phyloP scores from a whole-genome alignment of 2,888 invertebrate species.

The Anthoptus insignis region DNA sequence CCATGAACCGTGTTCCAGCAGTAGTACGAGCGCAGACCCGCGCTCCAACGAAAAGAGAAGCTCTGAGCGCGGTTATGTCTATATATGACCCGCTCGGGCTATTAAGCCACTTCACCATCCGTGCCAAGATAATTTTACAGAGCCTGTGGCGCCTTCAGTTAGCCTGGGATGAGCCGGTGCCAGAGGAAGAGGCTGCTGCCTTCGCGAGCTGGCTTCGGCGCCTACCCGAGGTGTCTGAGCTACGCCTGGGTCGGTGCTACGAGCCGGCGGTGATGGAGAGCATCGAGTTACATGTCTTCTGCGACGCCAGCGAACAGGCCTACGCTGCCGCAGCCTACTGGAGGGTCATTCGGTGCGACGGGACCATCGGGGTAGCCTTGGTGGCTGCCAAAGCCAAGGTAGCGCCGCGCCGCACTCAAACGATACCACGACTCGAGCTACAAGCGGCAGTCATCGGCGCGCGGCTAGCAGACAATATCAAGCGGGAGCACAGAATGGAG shows the following conservation, averaged over 20 bases:
- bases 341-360: conserved; percentile 33
- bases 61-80: conserved; percentile 7
- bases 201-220: conserved; percentile 52
- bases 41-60: conserved; percentile 23
- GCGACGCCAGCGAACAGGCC: conserved; percentile 50
- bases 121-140: conserved; percentile 3
- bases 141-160: conserved; percentile 23
- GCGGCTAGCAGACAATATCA: neutral
- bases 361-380: conserved; percentile 44
- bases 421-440: conserved; percentile 41
- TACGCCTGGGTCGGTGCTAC: conserved; percentile 16
- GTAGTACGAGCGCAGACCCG: neutral
- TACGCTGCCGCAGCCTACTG: conserved; percentile 48
- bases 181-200: conserved; percentile 46
- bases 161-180: conserved; percentile 45
- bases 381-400: conserved; percentile 37
- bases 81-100: conserved; percentile 9
- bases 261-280: conserved; percentile 14
- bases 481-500: neutral
- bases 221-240: conserved; percentile 23
- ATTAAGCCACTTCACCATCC: neutral
- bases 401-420: conserved; percentile 28
- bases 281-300: conserved; percentile 49
- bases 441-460: conserved; percentile 35
- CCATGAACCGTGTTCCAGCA: conserved; percentile 6